Percentiles rank a stretch among this genome's conserved stretches.
These are phyloP conservation scores for Phrynosoma blainvillii DNA, from an alignment of 2,113 vertebrate genomes.

Conservation along the genomic window DNA sequence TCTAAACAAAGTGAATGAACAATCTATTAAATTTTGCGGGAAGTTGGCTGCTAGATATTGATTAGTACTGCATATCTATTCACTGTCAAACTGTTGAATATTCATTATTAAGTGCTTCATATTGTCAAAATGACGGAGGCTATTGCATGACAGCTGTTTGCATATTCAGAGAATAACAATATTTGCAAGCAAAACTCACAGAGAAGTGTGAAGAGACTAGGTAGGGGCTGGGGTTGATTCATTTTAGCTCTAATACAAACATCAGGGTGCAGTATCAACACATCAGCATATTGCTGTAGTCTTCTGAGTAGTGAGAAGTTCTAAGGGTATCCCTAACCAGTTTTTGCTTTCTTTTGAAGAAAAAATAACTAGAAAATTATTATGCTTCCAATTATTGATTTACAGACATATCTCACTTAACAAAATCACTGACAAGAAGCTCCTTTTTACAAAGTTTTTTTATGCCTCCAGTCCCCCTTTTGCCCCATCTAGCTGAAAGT, in stretches of 20 bases:
- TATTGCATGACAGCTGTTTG: not conserved
- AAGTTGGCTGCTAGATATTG: not conserved
- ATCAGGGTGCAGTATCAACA: not conserved
- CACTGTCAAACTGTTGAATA: not conserved
- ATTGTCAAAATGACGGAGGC: not conserved
- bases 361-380: not conserved
- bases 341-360: not conserved
- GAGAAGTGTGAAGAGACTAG: not conserved
- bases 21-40: not conserved
- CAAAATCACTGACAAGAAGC: too few species aligned
- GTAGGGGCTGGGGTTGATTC: not conserved
- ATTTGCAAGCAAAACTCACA: not conserved
- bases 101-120: not conserved
- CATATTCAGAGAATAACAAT: not conserved
- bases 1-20: not conserved
- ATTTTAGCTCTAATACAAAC: not conserved
- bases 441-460: too few species aligned
- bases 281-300: not conserved
- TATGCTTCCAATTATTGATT: too few species aligned
- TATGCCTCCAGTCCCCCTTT: too few species aligned
- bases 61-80: not conserved
- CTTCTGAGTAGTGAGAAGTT: not conserved
- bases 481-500: too few species aligned
- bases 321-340: not conserved
- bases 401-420: too few species aligned